Evolutionary conservation across 35 echinoderm and acorn worm genomes (phyloP).

Genomic region (Strongylocentrotus purpuratus): DNA sequence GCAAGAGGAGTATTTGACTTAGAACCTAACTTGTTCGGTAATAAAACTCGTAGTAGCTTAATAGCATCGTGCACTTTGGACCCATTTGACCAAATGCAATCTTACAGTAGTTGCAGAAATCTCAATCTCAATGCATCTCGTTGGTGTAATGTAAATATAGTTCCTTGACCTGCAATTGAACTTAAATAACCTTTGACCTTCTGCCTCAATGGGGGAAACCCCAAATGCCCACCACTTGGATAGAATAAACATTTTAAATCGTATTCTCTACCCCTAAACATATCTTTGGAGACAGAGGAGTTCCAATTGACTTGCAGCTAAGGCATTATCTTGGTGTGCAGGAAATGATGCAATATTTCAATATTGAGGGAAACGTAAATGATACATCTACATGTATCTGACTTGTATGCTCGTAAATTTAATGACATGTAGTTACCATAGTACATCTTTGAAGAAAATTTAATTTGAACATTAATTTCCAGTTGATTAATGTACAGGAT

Average conservation of each 20-base stretch:
- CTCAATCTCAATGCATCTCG: not conserved
- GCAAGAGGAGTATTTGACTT: not conserved
- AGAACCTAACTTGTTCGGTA: not conserved
- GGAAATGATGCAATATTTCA: too few relatives aligned
- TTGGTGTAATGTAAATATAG: not conserved
- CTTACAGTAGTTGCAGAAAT: not conserved
- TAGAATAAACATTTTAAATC: not conserved
- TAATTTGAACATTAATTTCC: too few relatives aligned
- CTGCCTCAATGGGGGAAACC: not conserved
- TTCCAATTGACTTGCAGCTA: too few relatives aligned
- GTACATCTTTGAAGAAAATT: too few relatives aligned
- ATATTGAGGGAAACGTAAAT: too few relatives aligned
- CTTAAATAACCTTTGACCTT: not conserved
- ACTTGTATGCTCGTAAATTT: too few relatives aligned
- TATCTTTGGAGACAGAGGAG: too few relatives aligned
- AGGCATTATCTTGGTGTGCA: too few relatives aligned
- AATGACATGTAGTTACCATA: too few relatives aligned
- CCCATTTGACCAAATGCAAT: not conserved
- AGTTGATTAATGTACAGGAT: too few relatives aligned
- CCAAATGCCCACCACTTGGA: not conserved
- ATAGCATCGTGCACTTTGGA: not conserved
- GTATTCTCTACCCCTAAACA: not conserved
- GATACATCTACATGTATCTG: too few relatives aligned
- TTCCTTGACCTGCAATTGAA: not conserved
- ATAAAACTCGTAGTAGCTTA: too few relatives aligned